A percentile compares a stretch with the other conserved stretches of the same genome.
phyloP scores from a whole-genome alignment of 1,140 invertebrate genomes.

The Caenorhabditis briggsae region DNA sequence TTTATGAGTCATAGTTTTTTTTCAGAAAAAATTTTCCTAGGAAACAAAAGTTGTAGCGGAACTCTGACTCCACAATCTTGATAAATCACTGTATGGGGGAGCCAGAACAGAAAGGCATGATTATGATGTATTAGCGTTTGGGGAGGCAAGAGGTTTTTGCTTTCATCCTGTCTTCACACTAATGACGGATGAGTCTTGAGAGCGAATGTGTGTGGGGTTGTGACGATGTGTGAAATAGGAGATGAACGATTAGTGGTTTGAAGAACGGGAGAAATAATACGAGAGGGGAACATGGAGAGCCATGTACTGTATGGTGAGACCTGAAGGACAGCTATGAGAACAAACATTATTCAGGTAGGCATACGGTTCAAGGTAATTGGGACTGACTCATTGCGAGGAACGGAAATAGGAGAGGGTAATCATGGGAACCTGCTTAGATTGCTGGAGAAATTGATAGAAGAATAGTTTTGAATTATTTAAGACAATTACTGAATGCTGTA shows the following conservation, averaged over 20 bases:
- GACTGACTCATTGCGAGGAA: too few species aligned
- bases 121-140: slow-evolving; percentile 33
- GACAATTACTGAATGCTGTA: too few species aligned
- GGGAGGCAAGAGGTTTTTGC: slow-evolving; percentile 13
- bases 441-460: too few species aligned
- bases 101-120: not conserved
- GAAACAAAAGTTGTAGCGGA: not conserved
- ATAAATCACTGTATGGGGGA: too few species aligned
- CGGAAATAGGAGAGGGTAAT: too few species aligned
- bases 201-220: not conserved
- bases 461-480: too few species aligned
- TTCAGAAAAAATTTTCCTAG: not conserved
- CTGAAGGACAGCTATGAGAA: not conserved
- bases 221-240: slow-evolving; percentile 54
- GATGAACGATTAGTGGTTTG: slow-evolving; percentile 31
- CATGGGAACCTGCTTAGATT: too few species aligned
- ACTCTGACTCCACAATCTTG: too few species aligned
- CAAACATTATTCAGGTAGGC: not conserved
- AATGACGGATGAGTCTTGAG: slow-evolving; percentile 50
- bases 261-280: not conserved
- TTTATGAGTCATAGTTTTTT: not conserved
- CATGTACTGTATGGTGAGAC: not conserved
- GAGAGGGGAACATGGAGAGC: not conserved
- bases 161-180: slow-evolving; percentile 41
- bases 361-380: slow-evolving; percentile 3